Evolutionary conservation across 2,797 vertebrate genomes (phyloP), one percentile per base, ranked within the genome.

Genomic region (Rhabdophis nuchalis): DNA sequence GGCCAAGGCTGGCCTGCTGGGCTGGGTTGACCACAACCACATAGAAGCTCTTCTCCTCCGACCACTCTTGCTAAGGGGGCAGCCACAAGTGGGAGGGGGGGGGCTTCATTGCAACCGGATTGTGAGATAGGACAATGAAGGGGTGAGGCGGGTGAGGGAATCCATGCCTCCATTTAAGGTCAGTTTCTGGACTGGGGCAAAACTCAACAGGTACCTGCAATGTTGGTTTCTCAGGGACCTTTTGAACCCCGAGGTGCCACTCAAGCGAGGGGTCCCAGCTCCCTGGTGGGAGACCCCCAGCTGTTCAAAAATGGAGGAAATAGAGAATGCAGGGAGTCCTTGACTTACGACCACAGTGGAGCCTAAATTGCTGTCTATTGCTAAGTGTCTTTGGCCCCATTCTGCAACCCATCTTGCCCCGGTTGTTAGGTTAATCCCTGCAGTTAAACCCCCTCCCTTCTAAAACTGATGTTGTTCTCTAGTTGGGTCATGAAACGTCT

Each of bases 91-190:
- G 50, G 57, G 20, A 46, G 29, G n/a, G 0, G 57, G 32, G 57
- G 20, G 54, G 29, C 50, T 27, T 85, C 25, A 18, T 18, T 32
- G 10, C 90, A 32, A 29, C 41, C 8, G 56, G 20, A 41, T 36
- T 16, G 56, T 46, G 32, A 41, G 13, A 10, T 3, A 20, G 68
- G 32, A 1, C 32, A 0, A 77, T 9, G 10, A 18, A 77, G 68
- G n/a, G 29, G 61, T 0, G 0, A 12, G 46, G 12, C 7, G 29
- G 52, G 1, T 0, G 46, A 23, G 29, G 1, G 14, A 1, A 20
- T 53, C n/a, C 50, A 54, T 18, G 14, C 29, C 20, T 52, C 58
- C n/a, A 29, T 16, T 88, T 29, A 60, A 61, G 87, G 10, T 5
- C 5, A 18, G 23, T 58, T 27, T 61, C 13, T 29, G 41, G 36